Percentiles rank a stretch among this genome's conserved stretches.
phyloP scores from a whole-genome alignment of 2,888 invertebrate species.

The Colletes collaris region DNA sequence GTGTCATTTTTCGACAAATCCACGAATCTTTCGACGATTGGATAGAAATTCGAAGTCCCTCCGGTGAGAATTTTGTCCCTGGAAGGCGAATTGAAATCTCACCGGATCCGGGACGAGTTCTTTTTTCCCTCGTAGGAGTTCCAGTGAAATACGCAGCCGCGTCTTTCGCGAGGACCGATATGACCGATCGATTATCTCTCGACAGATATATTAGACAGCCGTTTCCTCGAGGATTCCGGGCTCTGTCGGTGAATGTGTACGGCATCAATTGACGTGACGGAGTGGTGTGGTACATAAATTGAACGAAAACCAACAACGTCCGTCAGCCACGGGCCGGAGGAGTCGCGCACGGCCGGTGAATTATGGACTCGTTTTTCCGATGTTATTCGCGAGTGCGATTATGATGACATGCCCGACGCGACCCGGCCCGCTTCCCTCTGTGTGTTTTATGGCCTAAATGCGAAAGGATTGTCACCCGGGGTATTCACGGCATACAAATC shows the following conservation, averaged over 20 bases:
- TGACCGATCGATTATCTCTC: constrained; percentile 61
- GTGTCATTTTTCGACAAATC: not conserved
- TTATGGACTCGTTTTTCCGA: constrained; percentile 60
- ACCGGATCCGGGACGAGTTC: not conserved
- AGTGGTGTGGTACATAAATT: constrained; percentile 61
- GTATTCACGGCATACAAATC: constrained; percentile 46
- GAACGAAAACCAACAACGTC: constrained; percentile 56
- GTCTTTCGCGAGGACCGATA: constrained; percentile 35
- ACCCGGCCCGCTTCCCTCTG: constrained; percentile 16
- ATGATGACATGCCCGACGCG: constrained; percentile 50
- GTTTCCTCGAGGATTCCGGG: constrained; percentile 57
- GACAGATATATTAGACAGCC: constrained; percentile 67
- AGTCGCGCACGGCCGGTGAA: constrained; percentile 40
- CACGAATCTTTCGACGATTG: constrained; percentile 1
- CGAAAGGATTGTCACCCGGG: constrained; percentile 41
- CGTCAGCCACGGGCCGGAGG: constrained; percentile 39
- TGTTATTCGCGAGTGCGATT: constrained; percentile 57
- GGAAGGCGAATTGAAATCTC: constrained; percentile 19
- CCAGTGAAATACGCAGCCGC: constrained; percentile 38
- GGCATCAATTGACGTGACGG: constrained; percentile 56
- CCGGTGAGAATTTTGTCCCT: constrained; percentile 13
- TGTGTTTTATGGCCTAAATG: constrained; percentile 54
- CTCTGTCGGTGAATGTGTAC: constrained; percentile 36
- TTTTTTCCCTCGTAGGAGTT: not conserved
- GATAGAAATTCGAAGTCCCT: constrained; percentile 8